Base-by-base conservation (phyloP, 2,888 invertebrate species). In the Frankliniella intonsa region DNA sequence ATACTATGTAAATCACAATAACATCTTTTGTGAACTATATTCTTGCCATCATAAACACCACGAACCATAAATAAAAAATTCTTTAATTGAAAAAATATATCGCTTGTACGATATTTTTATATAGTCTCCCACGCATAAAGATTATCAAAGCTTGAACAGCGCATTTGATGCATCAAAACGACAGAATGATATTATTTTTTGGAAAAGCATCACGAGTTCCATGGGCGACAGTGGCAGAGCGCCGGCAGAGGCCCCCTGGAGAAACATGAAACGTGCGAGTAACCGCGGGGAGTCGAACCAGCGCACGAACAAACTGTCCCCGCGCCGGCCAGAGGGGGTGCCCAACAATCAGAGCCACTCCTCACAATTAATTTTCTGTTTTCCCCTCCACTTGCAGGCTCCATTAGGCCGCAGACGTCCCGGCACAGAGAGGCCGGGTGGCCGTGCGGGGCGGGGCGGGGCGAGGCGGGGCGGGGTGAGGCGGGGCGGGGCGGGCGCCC, bases 21-120 rank as follows among this genome's bases (percentile, higher is more conserved):
- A 76, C 69, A 25, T 76, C 69, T 25, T 76, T 22, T 76, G 22
- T 76, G 69, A 76, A 76, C 69, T 10, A 12, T 25, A 25, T 76
- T 22, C 69, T 25, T 76, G 12, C 22, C 69, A 22, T 25, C 25
- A 76, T 25, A 25, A 9, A 22, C 12, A 0, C 25, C 25, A 22
- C 69, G 5, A 19, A 14, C 14, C 55, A 25, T 22, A n/a, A 76
- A 76, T 76, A 25, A 76, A 76, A 76, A 76, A 76, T 22, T 55
- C 9, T 25, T 25, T 22, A 12, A 25, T 76, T 76, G 69, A 76
- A 76, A 76, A 76, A 76, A 76, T 76, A 76, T 76, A 76, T 76
- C 69, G 69, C 25, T 12, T 12, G 19, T 22, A 69, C 55, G 69
- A 76, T 76, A 76, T 22, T 10, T 38, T 38, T 2, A 76, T 76